Evolutionary conservation across 2,113 vertebrate genomes (phyloP).

Genomic region (Jacana jacana): DNA sequence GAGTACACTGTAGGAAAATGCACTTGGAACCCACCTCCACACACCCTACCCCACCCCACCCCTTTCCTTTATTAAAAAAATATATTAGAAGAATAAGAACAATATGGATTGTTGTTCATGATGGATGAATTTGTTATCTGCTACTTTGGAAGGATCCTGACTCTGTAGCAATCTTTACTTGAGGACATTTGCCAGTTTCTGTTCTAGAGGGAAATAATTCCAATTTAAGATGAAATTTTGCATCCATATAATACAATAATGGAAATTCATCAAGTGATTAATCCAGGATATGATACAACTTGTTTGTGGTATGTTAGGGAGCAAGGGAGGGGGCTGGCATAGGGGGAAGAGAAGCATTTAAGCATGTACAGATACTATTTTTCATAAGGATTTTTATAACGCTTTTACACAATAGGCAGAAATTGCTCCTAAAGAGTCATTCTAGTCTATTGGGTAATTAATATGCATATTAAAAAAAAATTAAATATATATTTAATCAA

Average conservation of each 20-base stretch:
- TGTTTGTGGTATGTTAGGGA: not conserved
- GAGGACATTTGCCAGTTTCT: not conserved
- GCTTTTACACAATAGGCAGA: constrained; percentile 48
- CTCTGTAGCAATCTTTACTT: not conserved
- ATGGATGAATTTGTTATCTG: not conserved
- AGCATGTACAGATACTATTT: constrained; percentile 17
- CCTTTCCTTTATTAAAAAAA: not conserved
- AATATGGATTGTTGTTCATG: no score
- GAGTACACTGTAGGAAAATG: not conserved
- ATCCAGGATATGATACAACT: not conserved
- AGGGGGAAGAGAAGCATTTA: not conserved
- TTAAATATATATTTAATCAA: constrained; percentile 76
- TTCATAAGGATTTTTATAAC: constrained; percentile 27
- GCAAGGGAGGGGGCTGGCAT: not conserved
- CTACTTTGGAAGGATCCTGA: not conserved
- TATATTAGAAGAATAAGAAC: not conserved
- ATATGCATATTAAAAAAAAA: constrained; percentile 68
- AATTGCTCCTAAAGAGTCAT: constrained; percentile 60
- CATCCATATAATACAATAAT: not conserved
- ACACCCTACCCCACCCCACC: no score
- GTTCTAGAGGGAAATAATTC: not conserved
- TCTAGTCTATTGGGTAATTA: constrained; percentile 68
- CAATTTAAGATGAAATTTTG: not conserved
- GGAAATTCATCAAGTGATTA: not conserved
- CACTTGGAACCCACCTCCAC: not conserved